Percentiles rank a stretch among this genome's conserved stretches.
phyloP scores from a whole-genome alignment of 2,797 vertebrate species.

The Acropternis orthonyx region DNA sequence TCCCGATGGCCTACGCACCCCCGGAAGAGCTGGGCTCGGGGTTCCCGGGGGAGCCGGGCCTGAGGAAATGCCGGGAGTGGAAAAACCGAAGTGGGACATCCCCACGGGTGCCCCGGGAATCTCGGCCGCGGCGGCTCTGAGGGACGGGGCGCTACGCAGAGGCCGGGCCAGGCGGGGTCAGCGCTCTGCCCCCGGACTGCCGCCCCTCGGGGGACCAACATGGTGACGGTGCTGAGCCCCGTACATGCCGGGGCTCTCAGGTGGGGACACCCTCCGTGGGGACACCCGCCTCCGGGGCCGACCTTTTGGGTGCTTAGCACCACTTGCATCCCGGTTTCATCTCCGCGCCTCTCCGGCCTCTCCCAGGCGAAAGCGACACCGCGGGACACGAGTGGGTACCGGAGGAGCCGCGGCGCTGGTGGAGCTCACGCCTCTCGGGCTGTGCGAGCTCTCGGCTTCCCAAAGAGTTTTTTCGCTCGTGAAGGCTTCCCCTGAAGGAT shows the following conservation, averaged over 20 bases:
- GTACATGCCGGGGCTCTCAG: background rate
- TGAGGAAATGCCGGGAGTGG: background rate
- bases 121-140: background rate
- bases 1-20: background rate
- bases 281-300: too few species aligned
- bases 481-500: background rate
- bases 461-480: fast-evolving
- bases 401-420: background rate
- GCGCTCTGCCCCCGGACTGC: background rate
- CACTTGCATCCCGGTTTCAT: fast-evolving
- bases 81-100: fast-evolving
- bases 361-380: background rate
- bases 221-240: background rate
- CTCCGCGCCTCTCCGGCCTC: background rate
- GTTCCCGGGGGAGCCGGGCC: background rate
- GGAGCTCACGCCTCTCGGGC: background rate
- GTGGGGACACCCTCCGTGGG: background rate
- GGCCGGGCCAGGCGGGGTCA: background rate
- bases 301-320: background rate
- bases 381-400: background rate
- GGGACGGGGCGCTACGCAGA: too few species aligned
- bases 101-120: background rate
- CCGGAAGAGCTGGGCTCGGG: background rate
- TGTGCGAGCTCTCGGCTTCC: background rate
- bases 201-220: fast-evolving